phyloP scores from a whole-genome alignment of 2,113 vertebrate species.

The Chionomys nivalis region DNA sequence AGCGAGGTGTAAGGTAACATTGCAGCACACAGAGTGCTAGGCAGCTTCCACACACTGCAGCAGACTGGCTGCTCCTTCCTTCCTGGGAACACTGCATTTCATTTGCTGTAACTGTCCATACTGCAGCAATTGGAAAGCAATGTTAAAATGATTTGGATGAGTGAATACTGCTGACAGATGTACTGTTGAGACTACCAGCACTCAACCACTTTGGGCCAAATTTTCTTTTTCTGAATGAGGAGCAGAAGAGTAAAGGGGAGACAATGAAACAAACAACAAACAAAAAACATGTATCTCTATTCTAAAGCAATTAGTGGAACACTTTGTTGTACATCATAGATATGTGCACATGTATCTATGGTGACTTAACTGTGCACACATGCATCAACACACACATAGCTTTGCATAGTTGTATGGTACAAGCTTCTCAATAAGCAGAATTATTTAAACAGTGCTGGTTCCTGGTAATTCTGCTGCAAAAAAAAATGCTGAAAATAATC shows the following conservation, averaged over 20 bases:
- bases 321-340: background rate
- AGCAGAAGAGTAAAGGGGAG: background rate
- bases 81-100: background rate
- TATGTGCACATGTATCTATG: background rate
- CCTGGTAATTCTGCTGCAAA: background rate
- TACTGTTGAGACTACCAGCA: background rate
- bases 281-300: background rate
- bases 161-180: background rate
- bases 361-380: background rate
- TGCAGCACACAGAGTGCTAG: background rate
- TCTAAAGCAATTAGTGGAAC: background rate
- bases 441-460: background rate
- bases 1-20: background rate
- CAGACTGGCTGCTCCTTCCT: background rate
- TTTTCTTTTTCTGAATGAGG: background rate
- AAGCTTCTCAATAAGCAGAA: background rate
- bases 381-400: rapidly evolving
- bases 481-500: conserved; percentile 9
- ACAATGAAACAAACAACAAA: background rate
- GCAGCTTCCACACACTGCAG: background rate
- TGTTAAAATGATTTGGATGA: background rate
- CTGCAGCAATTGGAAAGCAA: background rate
- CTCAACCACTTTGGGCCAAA: background rate
- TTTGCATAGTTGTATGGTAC: background rate
- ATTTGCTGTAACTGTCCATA: background rate